Evolutionary conservation across 2,797 vertebrate species (phyloP).

Genomic region (Argya squamiceps): DNA sequence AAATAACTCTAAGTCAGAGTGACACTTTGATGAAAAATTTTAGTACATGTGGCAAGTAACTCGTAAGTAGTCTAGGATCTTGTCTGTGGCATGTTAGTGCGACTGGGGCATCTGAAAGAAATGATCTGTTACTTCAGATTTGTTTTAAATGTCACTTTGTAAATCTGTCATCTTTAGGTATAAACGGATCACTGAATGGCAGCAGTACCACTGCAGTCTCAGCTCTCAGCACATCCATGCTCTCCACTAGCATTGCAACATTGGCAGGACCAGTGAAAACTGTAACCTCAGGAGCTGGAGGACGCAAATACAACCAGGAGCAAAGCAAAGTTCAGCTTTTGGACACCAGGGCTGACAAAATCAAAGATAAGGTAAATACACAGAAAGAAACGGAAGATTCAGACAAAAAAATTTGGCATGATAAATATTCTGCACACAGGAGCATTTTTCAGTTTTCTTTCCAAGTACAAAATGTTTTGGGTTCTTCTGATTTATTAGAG

Average conservation of each 20-base stretch:
- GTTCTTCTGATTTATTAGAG: background rate
- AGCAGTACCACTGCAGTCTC: constrained; percentile 79
- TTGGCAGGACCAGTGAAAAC: constrained; percentile 76
- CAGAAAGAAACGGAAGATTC: background rate
- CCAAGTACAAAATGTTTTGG: background rate
- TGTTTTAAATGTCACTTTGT: background rate
- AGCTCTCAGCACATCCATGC: constrained; percentile 78
- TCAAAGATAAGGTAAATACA: constrained; percentile 86
- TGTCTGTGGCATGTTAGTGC: background rate
- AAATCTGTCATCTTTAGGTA: constrained; percentile 72
- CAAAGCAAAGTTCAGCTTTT: constrained; percentile 74
- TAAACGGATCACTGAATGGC: constrained; percentile 87
- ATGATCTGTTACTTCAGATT: background rate
- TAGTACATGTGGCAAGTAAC: background rate
- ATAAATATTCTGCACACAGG: background rate
- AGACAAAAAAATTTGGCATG: background rate
- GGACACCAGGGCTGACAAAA: constrained; percentile 79
- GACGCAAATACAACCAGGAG: constrained; percentile 81
- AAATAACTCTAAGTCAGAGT: background rate
- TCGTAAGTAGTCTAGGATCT: background rate
- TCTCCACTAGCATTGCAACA: constrained; percentile 73
- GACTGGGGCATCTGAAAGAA: background rate
- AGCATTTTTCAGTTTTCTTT: background rate
- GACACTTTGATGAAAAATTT: background rate
- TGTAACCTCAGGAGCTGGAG: constrained; percentile 77